phyloP scores from a whole-genome alignment of 2,888 invertebrate genomes.

The Salticus scenicus region DNA sequence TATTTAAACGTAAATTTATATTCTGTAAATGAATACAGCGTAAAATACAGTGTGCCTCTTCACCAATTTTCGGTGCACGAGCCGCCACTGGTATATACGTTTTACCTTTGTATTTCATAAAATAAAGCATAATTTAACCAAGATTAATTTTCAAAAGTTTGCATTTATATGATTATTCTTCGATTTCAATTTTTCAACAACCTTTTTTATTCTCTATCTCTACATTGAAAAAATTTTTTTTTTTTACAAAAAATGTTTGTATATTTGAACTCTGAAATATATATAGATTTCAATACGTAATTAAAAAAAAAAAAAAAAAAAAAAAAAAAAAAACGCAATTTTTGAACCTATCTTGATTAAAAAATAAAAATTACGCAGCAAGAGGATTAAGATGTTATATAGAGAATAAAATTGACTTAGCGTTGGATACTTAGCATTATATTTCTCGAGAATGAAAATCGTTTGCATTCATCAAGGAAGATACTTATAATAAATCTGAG shows the following conservation, averaged over 20 bases:
- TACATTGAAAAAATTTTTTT: conserved; percentile 16
- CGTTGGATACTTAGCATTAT: too few relatives aligned
- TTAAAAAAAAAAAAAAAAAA: too few relatives aligned
- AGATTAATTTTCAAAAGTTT: conserved; percentile 10
- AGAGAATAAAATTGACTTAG: too few relatives aligned
- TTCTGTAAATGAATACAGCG: too few relatives aligned
- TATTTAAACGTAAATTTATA: too few relatives aligned
- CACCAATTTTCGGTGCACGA: too few relatives aligned
- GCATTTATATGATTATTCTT: conserved; percentile 19
- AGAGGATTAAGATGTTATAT: neutral
- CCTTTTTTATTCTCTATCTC: conserved; percentile 2
- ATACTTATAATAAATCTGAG: too few relatives aligned
- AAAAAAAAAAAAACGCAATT: conserved; percentile 2
- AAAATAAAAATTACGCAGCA: neutral
- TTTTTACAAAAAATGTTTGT: conserved; percentile 11
- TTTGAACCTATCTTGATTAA: neutral
- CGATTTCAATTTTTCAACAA: conserved; percentile 1
- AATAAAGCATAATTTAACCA: conserved; percentile 29
- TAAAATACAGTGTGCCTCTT: too few relatives aligned
- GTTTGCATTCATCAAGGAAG: too few relatives aligned
- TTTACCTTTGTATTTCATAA: conserved; percentile 19
- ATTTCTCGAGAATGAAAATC: too few relatives aligned
- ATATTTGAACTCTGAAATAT: conserved; percentile 7
- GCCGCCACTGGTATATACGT: too few relatives aligned
- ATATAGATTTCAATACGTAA: conserved; percentile 3